Conservation (phyloP, 2,113 vertebrate genomes). For the Caloenas nicobarica region DNA sequence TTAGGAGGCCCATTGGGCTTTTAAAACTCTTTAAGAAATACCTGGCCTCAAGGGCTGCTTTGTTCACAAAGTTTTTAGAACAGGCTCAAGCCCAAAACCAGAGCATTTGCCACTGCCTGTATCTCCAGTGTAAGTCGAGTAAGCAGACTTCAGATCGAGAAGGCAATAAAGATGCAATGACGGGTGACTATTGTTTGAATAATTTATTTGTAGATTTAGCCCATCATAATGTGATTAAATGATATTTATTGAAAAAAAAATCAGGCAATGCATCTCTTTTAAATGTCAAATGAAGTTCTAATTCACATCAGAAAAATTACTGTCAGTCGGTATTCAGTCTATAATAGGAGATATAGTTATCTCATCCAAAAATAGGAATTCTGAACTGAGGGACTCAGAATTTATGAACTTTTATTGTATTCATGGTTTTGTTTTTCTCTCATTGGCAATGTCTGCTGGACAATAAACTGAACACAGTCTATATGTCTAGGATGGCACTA, state of each 20-base stretch:
- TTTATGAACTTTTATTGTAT: neutral
- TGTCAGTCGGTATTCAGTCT: neutral
- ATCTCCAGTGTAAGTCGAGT: slow-evolving; percentile 35
- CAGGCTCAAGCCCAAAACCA: slow-evolving; percentile 23
- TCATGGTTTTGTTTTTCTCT: neutral
- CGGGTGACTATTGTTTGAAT: neutral
- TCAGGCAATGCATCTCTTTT: neutral
- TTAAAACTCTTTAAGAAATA: slow-evolving; percentile 76
- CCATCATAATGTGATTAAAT: neutral
- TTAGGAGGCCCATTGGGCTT: slow-evolving; percentile 78
- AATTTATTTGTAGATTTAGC: neutral
- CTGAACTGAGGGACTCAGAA: neutral
- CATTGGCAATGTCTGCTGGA: neutral
- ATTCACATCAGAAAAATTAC: neutral
- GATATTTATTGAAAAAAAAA: neutral
- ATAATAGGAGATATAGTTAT: neutral
- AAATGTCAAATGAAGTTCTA: neutral
- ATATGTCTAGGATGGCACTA: neutral
- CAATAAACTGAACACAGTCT: neutral
- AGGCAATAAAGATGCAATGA: slow-evolving; percentile 38
- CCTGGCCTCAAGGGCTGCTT: slow-evolving; percentile 77
- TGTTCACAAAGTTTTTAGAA: slow-evolving; percentile 66
- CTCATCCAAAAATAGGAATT: neutral
- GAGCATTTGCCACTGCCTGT: slow-evolving; percentile 36
- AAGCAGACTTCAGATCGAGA: slow-evolving; percentile 54